Evolutionary conservation across 2,113 vertebrate genomes (phyloP).

Genomic region (Menidia beryllina): DNA sequence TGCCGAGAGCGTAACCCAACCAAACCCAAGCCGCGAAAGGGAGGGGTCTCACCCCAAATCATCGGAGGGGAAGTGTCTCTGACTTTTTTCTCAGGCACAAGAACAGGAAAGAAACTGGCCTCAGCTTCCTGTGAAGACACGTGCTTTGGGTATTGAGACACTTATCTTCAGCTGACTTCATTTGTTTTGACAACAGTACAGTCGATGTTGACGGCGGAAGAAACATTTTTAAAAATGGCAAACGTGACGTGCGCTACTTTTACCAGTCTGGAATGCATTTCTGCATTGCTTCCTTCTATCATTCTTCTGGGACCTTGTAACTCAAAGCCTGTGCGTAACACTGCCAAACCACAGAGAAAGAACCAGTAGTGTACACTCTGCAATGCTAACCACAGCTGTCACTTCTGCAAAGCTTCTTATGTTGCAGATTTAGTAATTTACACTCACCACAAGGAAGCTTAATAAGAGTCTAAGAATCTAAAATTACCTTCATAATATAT

Average conservation of each 20-base stretch:
- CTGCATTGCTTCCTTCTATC: background rate
- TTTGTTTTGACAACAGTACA: conserved; percentile 1
- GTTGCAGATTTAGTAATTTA: background rate
- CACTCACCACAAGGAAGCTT: background rate
- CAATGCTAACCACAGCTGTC: conserved; percentile 22
- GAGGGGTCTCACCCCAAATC: conserved; percentile 34
- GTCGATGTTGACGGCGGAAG: background rate
- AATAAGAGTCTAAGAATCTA: background rate
- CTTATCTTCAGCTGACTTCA: background rate
- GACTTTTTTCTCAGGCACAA: conserved; percentile 28
- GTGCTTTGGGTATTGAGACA: conserved; percentile 15
- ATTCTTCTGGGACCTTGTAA: background rate
- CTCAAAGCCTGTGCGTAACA: background rate
- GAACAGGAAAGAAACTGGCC: conserved; percentile 78
- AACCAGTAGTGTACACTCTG: background rate
- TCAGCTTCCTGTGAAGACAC: conserved; percentile 81
- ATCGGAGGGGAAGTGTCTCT: conserved; percentile 38
- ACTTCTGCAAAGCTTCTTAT: background rate
- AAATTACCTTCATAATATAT: background rate
- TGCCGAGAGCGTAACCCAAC: conserved; percentile 16
- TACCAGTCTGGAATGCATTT: background rate
- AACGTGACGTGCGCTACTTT: background rate
- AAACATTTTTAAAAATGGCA: no score
- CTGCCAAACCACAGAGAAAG: conserved; percentile 14
- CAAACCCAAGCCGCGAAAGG: conserved; percentile 1